Evolutionary conservation across 2,113 vertebrate species (phyloP), one percentile per base, ranked within the genome.

Genomic region (Myrmecophaga tridactyla): DNA sequence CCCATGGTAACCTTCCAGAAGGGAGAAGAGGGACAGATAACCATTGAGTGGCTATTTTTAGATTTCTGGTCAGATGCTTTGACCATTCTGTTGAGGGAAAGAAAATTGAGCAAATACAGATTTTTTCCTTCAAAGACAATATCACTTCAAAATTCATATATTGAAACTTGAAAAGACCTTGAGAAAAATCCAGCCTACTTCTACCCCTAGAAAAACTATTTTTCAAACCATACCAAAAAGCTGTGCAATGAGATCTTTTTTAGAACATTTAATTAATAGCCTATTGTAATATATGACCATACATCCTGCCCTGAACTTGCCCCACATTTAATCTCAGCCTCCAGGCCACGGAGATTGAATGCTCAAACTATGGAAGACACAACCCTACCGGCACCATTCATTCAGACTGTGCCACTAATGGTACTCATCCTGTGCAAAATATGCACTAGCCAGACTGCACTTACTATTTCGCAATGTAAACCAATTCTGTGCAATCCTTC

Each of bases 1-100:
- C 81, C 97, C 96, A 97, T 97, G 96, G 97, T 83, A 97, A 97
- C 97, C 43, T 56, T 70, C 43, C 34, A 46, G n/a, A 46, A 92
- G 72, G n/a, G 70, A 94, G 65, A 41, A 77, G 89, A 94, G 77
- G 77, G 90, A 78, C 76, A 85, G 85, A 17, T 72, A 90, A 85
- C 81, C 78, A 90, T n/a, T 29, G 51, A 77, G 60, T 4, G 15
- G 21, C 65, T 96, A 96, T 95, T 96, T 96, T 97, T 97, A 96
- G 96, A 86, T 86, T 86, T 67, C 58, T 94, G 62, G 81, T 60
- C 94, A 95, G 94, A 97, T 96, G 95, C 94, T 97, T 94, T 94
- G 85, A 92, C 62, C 94, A 88, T 90, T 97, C 92, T 96, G 77
- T 88, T 65, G 94, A 85, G 73, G 63, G 58, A 93, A 89, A 67